Evolutionary conservation across 2,797 vertebrate species (phyloP).

Genomic region (Acipenser transmontanus): DNA sequence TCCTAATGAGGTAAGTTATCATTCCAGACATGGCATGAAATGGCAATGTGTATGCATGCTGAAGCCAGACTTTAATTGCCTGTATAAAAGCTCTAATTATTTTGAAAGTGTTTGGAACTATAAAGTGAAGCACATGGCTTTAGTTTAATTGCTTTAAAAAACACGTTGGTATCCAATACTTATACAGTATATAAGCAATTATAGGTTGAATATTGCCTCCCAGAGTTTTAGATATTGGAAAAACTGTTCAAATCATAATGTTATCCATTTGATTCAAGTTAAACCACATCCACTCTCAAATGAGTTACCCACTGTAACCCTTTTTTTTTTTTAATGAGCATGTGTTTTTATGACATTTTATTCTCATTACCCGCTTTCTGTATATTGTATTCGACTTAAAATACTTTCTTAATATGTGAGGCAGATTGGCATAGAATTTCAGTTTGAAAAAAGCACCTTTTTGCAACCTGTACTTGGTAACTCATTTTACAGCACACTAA

Average conservation of each 20-base stretch:
- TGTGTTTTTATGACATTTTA: too few species aligned
- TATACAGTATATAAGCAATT: neutral
- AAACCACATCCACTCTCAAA: neutral
- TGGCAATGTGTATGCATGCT: neutral
- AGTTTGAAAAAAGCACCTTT: too few species aligned
- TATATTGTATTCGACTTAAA: too few species aligned
- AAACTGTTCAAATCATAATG: neutral
- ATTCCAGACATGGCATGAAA: neutral
- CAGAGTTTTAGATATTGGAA: neutral
- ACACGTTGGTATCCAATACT: neutral
- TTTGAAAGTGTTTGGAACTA: neutral
- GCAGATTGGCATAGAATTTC: too few species aligned
- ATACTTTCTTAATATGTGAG: too few species aligned
- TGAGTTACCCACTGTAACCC: too few species aligned
- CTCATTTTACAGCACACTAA: too few species aligned
- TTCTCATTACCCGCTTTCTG: too few species aligned
- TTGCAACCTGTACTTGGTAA: too few species aligned
- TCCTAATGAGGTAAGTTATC: too few species aligned
- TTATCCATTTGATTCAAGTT: neutral
- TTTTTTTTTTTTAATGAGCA: too few species aligned
- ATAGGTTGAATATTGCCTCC: neutral
- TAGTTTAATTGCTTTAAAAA: neutral
- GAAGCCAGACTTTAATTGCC: neutral
- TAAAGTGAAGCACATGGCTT: neutral
- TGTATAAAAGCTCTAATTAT: slow-evolving; percentile 1